These are phyloP conservation scores for Pseudomyrmex dendroicus DNA, from an alignment of 1,140 invertebrate species.

Conservation along the genomic window DNA sequence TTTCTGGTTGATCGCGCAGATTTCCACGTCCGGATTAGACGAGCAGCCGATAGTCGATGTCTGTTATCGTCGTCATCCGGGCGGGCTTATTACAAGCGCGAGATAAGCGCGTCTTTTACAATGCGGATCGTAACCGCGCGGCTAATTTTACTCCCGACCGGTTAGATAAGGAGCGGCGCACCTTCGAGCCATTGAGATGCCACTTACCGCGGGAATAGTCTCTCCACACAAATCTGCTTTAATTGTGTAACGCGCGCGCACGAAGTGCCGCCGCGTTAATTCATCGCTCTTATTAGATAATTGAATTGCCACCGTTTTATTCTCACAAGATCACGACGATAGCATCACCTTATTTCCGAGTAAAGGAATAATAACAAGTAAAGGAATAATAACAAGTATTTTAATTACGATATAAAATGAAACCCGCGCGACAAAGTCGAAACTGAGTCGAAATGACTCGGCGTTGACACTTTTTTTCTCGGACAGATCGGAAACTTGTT, in stretches of 20 bases:
- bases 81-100: conserved; percentile 41
- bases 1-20: conserved; percentile 4
- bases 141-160: conserved; percentile 24
- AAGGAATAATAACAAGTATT: too few relatives aligned
- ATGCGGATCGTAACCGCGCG: neutral
- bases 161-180: conserved; percentile 45
- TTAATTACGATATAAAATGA: too few relatives aligned
- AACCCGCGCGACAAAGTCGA: too few relatives aligned
- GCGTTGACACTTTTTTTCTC: too few relatives aligned
- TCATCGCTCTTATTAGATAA: conserved; percentile 13
- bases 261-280: neutral
- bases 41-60: conserved; percentile 17
- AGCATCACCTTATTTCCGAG: too few relatives aligned
- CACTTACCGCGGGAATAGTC: conserved; percentile 10
- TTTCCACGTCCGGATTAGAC: conserved; percentile 35
- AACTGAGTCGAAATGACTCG: too few relatives aligned
- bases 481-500: neutral
- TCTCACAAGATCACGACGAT: neutral
- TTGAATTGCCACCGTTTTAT: conserved; percentile 3
- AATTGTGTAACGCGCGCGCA: conserved; percentile 11
- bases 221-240: conserved; percentile 14
- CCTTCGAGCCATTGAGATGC: conserved; percentile 40
- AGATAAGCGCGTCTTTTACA: conserved; percentile 43
- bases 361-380: too few relatives aligned
- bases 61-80: conserved; percentile 48